These are phyloP conservation scores for Dendroctonus ponderosae DNA, from an alignment of 1,140 invertebrate genomes.

Conservation along the genomic window DNA sequence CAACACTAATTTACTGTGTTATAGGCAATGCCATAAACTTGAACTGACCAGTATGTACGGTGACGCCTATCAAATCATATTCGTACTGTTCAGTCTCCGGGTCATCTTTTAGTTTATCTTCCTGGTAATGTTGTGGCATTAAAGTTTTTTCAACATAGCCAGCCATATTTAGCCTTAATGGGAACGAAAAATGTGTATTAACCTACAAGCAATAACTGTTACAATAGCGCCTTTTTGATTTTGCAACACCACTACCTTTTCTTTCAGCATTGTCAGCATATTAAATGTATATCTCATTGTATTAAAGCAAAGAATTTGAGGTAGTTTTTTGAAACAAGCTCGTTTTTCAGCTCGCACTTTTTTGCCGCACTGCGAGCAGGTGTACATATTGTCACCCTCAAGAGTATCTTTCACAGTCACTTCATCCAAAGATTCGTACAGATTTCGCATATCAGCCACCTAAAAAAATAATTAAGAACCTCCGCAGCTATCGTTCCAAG, in stretches of 20 bases:
- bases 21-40: no score
- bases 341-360: slow-evolving; percentile 93
- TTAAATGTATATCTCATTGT: slow-evolving; percentile 98
- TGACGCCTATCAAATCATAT: slow-evolving; percentile 93
- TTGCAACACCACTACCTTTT: slow-evolving; percentile 60
- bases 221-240: neutral
- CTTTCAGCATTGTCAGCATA: slow-evolving; percentile 95
- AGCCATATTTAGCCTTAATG: slow-evolving; percentile 88
- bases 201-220: slow-evolving; percentile 53
- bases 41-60: slow-evolving; percentile 81
- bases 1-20: no score
- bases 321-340: slow-evolving; percentile 92
- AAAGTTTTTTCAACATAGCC: slow-evolving; percentile 92
- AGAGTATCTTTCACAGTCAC: slow-evolving; percentile 94
- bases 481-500: neutral
- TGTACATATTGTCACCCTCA: slow-evolving; percentile 97
- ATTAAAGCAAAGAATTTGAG: slow-evolving; percentile 92
- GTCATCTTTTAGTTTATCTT: slow-evolving; percentile 57
- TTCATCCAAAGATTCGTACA: slow-evolving; percentile 92
- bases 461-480: slow-evolving; percentile 1
- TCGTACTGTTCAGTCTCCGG: slow-evolving; percentile 64
- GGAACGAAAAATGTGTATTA: slow-evolving; percentile 97
- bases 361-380: slow-evolving; percentile 90
- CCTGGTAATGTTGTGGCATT: slow-evolving; percentile 82
- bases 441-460: slow-evolving; percentile 93